Conservation (phyloP, 1,140 invertebrate species). For the Rhynchophorus ferrugineus region DNA sequence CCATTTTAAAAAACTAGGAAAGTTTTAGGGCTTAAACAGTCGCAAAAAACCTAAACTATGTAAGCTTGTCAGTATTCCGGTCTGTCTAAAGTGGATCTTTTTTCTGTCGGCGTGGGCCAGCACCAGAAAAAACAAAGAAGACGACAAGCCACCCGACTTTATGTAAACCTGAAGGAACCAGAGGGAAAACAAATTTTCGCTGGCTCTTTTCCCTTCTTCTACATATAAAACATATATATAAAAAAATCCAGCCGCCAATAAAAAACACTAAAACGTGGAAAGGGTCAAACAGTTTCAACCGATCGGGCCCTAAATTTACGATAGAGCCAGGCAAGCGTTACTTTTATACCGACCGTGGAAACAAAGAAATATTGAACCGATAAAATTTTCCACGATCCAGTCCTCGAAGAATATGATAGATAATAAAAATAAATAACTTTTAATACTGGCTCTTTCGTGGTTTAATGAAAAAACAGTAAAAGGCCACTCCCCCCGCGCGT, state of each 20-base stretch:
- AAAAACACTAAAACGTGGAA: constrained; percentile 10
- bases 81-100: too few relatives aligned
- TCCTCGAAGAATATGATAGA: constrained; percentile 4
- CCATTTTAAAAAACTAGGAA: too few relatives aligned
- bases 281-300: constrained; percentile 11
- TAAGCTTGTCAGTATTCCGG: too few relatives aligned
- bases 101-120: too few relatives aligned
- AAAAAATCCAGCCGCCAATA: constrained; percentile 2
- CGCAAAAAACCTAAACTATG: too few relatives aligned
- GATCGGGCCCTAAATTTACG: constrained; percentile 17
- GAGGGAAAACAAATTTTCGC: too few relatives aligned
- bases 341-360: constrained; percentile 19
- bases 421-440: constrained; percentile 2
- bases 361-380: constrained; percentile 18
- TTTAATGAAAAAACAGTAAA: too few relatives aligned
- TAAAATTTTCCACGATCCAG: constrained; percentile 6
- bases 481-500: too few relatives aligned
- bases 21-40: too few relatives aligned
- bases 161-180: too few relatives aligned
- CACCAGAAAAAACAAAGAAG: too few relatives aligned
- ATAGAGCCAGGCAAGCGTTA: constrained; percentile 17
- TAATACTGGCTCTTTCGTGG: neutral
- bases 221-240: neutral
- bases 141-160: too few relatives aligned
- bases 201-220: neutral